Evolutionary conservation across 37 sponge, comb jelly and placozoan genomes (phyloP).

Genomic region (Beroe forskalii): DNA sequence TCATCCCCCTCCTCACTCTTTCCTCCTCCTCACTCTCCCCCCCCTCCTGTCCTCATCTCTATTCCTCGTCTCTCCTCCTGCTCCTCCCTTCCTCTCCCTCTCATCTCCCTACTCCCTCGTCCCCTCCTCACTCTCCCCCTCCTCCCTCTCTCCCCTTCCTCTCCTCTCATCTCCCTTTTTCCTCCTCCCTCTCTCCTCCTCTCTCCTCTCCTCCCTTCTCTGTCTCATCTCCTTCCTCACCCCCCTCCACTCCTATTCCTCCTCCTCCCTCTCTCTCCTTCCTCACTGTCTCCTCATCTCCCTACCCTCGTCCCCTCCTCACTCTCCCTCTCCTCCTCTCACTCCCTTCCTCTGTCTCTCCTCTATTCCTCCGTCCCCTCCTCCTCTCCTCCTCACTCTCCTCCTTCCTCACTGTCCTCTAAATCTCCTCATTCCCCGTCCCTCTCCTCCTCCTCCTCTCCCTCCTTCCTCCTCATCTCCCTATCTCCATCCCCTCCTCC

Average conservation of each 20-base stretch:
- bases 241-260: neutral
- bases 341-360: neutral
- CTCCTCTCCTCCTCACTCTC: neutral
- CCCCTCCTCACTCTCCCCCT: no score
- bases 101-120: no score
- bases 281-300: neutral
- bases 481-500: neutral
- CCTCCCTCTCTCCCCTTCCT: no score
- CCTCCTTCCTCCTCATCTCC: no score
- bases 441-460: no score
- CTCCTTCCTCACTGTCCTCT: neutral
- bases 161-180: no score
- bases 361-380: neutral
- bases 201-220: no score
- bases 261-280: neutral
- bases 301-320: neutral
- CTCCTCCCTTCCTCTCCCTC: no score
- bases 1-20: neutral
- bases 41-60: neutral
- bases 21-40: neutral
- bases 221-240: neutral
- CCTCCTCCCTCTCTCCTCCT: no score
- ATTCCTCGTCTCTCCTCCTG: no score
- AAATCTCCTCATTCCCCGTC: no score
- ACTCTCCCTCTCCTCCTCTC: neutral